A percentile compares a stretch with the other conserved stretches of the same genome.
Conservation (phyloP, 2,888 invertebrate genomes). For the Biston betularia region DNA sequence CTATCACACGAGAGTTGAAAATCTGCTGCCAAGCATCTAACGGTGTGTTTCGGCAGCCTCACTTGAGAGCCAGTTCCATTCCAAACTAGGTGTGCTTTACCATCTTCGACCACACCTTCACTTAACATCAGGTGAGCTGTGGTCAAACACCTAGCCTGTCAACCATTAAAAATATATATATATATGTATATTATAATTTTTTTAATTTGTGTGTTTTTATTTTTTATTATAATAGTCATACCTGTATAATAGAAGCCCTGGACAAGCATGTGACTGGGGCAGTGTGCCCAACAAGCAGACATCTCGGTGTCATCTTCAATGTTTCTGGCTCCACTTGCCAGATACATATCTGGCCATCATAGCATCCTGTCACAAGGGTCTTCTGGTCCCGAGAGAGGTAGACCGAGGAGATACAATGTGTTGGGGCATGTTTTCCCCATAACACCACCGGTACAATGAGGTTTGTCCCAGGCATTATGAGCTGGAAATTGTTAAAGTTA, state of each 20-base stretch:
- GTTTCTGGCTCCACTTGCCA: constrained; percentile 94
- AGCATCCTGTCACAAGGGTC: constrained; percentile 97
- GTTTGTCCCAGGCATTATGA: constrained; percentile 92
- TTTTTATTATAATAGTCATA: constrained; percentile 47
- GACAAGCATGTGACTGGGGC: constrained; percentile 97
- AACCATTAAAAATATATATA: too few relatives aligned
- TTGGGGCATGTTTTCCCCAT: constrained; percentile 98
- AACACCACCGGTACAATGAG: constrained; percentile 98
- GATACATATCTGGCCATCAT: constrained; percentile 98
- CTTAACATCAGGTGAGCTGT: too few relatives aligned
- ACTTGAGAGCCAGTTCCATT: too few relatives aligned
- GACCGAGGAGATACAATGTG: constrained; percentile 98
- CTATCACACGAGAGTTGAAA: too few relatives aligned
- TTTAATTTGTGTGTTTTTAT: too few relatives aligned
- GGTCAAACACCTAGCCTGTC: too few relatives aligned
- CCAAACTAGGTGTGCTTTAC: too few relatives aligned
- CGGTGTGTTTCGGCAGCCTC: too few relatives aligned
- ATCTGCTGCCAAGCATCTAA: too few relatives aligned
- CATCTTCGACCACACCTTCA: too few relatives aligned
- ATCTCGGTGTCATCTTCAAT: constrained; percentile 96
- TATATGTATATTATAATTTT: too few relatives aligned
- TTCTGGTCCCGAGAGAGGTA: constrained; percentile 96
- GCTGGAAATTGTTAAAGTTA: constrained; percentile 43
- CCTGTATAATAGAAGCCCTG: constrained; percentile 90
- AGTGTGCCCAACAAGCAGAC: constrained; percentile 96